A percentile compares a stretch with the other conserved stretches of the same genome.
Conservation (phyloP, 2,797 vertebrate species). For the Pseudomugil gertrudae region DNA sequence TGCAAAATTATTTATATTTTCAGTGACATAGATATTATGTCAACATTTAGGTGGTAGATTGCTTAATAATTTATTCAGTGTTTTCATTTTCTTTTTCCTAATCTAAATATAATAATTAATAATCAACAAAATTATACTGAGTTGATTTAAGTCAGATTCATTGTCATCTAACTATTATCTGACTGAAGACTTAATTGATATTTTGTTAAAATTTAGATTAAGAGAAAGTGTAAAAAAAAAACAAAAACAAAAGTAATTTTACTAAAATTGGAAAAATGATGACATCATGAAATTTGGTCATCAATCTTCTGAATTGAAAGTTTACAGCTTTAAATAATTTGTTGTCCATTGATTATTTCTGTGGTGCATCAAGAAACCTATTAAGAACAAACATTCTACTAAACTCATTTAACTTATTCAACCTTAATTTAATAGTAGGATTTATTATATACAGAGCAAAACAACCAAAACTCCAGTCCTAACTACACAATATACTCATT, state of each 20-base stretch:
- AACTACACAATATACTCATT: neutral
- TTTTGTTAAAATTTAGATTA: neutral
- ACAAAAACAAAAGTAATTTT: neutral
- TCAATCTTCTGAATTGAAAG: neutral
- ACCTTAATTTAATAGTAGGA: neutral
- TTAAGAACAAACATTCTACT: neutral
- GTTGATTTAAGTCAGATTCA: neutral
- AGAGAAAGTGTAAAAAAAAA: neutral
- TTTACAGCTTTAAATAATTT: neutral
- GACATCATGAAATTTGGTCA: neutral
- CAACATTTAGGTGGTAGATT: neutral
- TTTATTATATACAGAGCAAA: neutral
- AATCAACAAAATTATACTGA: neutral
- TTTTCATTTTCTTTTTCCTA: too few relatives aligned
- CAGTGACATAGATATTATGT: neutral
- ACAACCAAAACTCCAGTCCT: conserved; percentile 1
- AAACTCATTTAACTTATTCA: neutral
- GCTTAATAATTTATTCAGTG: neutral
- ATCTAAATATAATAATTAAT: neutral
- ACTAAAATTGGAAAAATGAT: neutral
- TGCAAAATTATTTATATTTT: neutral
- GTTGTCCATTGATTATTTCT: neutral
- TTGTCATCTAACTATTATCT: neutral
- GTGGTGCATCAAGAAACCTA: neutral
- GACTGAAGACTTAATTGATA: neutral